Evolutionary conservation across 2,888 invertebrate genomes (phyloP).

Genomic region (Emmelina monodactyla): DNA sequence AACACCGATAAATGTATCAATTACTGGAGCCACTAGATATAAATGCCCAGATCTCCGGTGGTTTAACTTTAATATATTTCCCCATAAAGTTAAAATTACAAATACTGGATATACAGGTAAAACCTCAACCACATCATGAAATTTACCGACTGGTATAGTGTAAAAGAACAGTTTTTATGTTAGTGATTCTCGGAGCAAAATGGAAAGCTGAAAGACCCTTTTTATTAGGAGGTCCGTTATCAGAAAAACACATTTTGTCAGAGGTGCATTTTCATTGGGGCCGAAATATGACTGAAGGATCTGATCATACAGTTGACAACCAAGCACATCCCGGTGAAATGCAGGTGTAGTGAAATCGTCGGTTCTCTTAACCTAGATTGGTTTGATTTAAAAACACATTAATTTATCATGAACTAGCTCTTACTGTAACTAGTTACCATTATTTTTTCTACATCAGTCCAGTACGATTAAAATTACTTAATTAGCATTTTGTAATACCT

Average conservation of each 20-base stretch:
- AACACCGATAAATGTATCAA: slow-evolving; percentile 44
- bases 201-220: slow-evolving; percentile 69
- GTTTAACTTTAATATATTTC: slow-evolving; percentile 65
- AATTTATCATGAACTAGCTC: too few species aligned
- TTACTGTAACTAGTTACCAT: not conserved
- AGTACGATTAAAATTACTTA: too few species aligned
- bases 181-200: slow-evolving; percentile 70
- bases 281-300: slow-evolving; percentile 65
- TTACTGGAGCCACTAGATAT: slow-evolving; percentile 38
- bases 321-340: slow-evolving; percentile 68
- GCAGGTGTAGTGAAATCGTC: slow-evolving; percentile 53
- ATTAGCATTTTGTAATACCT: too few species aligned
- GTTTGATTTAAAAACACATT: too few species aligned
- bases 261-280: slow-evolving; percentile 79
- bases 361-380: not conserved
- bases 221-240: slow-evolving; percentile 66
- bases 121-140: too few species aligned
- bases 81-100: slow-evolving; percentile 70
- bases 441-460: not conserved
- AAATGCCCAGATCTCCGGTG: slow-evolving; percentile 58
- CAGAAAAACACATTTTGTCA: slow-evolving; percentile 68
- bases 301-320: slow-evolving; percentile 69
- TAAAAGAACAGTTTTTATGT: too few species aligned
- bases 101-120: slow-evolving; percentile 74
- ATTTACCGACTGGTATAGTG: too few species aligned